Percentiles rank a stretch among this genome's conserved stretches.
phyloP scores from a whole-genome alignment of 2,888 invertebrate genomes.

The Lissocephala sabroskyi region DNA sequence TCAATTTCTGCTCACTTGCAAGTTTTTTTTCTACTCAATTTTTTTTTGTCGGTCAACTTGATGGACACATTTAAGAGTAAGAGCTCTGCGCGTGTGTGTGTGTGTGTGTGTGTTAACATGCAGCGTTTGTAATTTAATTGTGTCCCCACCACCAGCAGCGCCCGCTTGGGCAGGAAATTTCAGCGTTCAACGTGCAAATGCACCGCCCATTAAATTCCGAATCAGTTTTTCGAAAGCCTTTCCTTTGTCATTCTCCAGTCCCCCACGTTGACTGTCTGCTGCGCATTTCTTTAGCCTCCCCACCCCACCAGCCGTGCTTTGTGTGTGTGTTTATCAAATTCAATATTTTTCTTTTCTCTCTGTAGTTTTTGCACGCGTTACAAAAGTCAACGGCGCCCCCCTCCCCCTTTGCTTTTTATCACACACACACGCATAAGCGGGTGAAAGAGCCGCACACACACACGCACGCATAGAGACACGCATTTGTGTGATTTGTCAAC shows the following conservation, averaged over 20 bases:
- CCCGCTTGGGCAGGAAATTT: too few relatives aligned
- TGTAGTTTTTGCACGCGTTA: slow-evolving; percentile 34
- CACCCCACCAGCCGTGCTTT: too few relatives aligned
- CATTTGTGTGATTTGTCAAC: background rate
- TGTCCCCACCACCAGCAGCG: too few relatives aligned
- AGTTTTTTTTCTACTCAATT: background rate
- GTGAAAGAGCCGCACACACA: background rate
- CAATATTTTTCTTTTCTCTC: slow-evolving; percentile 17
- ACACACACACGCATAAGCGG: slow-evolving; percentile 7
- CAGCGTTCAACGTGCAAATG: too few relatives aligned
- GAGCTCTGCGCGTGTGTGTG: slow-evolving; percentile 3
- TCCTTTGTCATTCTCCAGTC: background rate
- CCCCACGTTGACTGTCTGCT: background rate
- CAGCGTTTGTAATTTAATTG: too few relatives aligned
- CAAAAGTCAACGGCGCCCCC: slow-evolving; percentile 21
- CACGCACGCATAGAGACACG: background rate
- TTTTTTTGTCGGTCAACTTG: slow-evolving; percentile 24
- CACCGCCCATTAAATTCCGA: too few relatives aligned
- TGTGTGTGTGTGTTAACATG: slow-evolving; percentile 14
- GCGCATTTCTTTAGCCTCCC: slow-evolving; percentile 2
- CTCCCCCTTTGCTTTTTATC: slow-evolving; percentile 29
- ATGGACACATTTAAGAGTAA: slow-evolving; percentile 19
- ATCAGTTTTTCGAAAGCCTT: too few relatives aligned
- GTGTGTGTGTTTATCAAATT: slow-evolving; percentile 1
- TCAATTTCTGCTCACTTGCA: slow-evolving; percentile 6